A percentile compares a stretch with the other conserved stretches of the same genome.
These are phyloP conservation scores for Tachycineta bicolor DNA, from an alignment of 2,113 vertebrate species.

Conservation along the genomic window DNA sequence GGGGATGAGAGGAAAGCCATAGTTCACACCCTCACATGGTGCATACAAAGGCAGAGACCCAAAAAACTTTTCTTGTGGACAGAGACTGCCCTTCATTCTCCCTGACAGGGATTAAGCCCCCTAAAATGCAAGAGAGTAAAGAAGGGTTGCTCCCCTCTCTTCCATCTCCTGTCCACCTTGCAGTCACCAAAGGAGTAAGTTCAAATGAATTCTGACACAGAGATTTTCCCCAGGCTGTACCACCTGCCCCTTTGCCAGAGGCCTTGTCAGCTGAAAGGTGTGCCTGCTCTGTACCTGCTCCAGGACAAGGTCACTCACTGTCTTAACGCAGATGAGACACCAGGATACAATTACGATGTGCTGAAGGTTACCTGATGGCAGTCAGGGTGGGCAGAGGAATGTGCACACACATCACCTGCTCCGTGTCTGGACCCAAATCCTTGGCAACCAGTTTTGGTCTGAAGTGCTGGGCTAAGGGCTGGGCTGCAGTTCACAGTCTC, in stretches of 20 bases:
- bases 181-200: background rate
- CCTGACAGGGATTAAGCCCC: background rate
- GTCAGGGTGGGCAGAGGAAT: background rate
- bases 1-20: background rate
- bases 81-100: background rate
- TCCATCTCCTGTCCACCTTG: background rate
- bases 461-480: background rate
- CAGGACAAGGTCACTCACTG: background rate
- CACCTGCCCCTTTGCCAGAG: background rate
- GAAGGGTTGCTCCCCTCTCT: background rate
- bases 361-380: background rate
- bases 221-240: background rate
- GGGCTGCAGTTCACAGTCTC: background rate
- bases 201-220: background rate
- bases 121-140: background rate
- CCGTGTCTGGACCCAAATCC: background rate
- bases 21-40: background rate
- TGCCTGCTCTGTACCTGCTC: background rate
- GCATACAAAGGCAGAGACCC: background rate
- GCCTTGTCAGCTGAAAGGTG: accelerated
- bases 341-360: background rate
- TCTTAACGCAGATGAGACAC: background rate
- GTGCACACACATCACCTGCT: background rate
- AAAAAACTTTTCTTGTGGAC: background rate
- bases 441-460: background rate